Evolutionary conservation across 2,797 vertebrate genomes (phyloP).

Genomic region (Gobionotothen gibberifrons): DNA sequence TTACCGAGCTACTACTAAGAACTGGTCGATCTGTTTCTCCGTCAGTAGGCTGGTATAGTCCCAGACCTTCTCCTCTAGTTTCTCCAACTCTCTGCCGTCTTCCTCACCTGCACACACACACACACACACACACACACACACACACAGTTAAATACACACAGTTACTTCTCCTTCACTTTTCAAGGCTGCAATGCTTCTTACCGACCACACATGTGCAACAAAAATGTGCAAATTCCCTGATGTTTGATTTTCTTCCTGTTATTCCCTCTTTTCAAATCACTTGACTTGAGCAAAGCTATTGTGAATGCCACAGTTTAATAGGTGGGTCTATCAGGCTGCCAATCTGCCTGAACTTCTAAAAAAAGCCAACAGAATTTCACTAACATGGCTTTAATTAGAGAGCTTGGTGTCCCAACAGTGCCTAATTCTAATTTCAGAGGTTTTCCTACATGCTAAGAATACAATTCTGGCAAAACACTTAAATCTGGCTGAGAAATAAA

Average conservation of each 20-base stretch:
- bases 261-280: constrained; percentile 7
- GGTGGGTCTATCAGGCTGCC: constrained; percentile 42
- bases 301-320: constrained; percentile 51
- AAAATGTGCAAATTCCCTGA: constrained; percentile 1
- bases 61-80: constrained; percentile 96
- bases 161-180: neutral
- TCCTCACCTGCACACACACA: constrained; percentile 85
- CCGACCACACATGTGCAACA: neutral
- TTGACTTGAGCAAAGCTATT: constrained; percentile 30
- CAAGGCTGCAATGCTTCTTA: neutral
- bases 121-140: constrained; percentile 33
- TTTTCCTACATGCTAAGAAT: constrained; percentile 64
- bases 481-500: constrained; percentile 41
- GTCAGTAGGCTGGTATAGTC: constrained; percentile 91
- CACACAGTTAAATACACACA: constrained; percentile 10
- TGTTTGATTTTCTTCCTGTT: constrained; percentile 1
- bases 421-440: constrained; percentile 58
- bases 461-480: constrained; percentile 46
- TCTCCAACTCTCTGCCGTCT: constrained; percentile 92
- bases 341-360: constrained; percentile 38
- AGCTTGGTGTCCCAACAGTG: constrained; percentile 41
- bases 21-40: constrained; percentile 99
- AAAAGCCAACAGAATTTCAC: constrained; percentile 57
- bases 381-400: constrained; percentile 66
- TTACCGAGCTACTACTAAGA: constrained; percentile 97